Evolutionary conservation across 1,140 invertebrate genomes (phyloP).

Genomic region (Globodera rostochiensis): DNA sequence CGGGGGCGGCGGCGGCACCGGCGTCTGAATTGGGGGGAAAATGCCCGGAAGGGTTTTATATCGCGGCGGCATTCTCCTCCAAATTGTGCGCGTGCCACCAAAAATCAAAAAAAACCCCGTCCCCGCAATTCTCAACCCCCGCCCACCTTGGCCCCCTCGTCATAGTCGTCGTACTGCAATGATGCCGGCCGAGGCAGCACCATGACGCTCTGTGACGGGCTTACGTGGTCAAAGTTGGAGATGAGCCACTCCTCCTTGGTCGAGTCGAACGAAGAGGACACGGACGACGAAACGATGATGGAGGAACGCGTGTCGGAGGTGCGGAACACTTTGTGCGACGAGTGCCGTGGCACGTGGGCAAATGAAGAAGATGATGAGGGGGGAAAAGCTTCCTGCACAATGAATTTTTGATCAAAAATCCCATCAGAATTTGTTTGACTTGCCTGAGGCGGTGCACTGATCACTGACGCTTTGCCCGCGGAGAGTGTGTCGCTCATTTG

Average conservation of each 20-base stretch:
- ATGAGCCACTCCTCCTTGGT: constrained; percentile 39
- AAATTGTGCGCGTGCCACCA: constrained; percentile 15
- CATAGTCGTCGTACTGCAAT: background rate
- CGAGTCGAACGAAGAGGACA: constrained; percentile 39
- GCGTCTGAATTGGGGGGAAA: background rate
- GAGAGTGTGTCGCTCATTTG: background rate
- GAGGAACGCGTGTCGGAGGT: constrained; percentile 18
- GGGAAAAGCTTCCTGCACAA: background rate
- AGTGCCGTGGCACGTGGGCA: background rate
- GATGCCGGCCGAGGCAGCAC: constrained; percentile 28
- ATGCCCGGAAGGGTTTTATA: background rate
- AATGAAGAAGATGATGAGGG: no score
- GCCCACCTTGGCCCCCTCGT: background rate
- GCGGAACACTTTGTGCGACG: constrained; percentile 7
- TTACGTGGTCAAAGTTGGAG: constrained; percentile 32
- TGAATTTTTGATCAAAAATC: no score
- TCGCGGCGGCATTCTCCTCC: background rate
- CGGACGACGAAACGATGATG: constrained; percentile 3
- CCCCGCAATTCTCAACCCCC: background rate
- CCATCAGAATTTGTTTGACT: background rate
- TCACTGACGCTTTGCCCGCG: background rate
- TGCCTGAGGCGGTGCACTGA: background rate
- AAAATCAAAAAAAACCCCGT: background rate
- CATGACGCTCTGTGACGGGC: constrained; percentile 8
- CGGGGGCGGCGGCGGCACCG: background rate